Conservation (phyloP, 2,888 invertebrate species). For the Phortica magna region DNA sequence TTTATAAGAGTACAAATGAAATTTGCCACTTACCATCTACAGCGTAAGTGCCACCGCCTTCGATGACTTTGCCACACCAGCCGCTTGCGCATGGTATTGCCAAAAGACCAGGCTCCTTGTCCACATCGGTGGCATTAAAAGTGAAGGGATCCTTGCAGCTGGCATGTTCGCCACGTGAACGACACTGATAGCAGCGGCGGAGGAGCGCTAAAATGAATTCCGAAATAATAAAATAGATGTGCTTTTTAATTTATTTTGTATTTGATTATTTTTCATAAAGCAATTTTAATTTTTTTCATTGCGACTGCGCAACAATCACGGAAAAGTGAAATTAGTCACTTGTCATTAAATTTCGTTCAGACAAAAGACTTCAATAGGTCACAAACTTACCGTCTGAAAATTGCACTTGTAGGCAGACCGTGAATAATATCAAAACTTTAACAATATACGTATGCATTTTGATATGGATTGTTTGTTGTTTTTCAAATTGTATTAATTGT, state of each 20-base stretch:
- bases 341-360: slow-evolving; percentile 23
- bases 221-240: not conserved
- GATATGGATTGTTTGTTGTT: not conserved
- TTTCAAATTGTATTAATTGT: not conserved
- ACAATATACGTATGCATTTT: slow-evolving; percentile 49
- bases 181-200: slow-evolving; percentile 89
- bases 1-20: not conserved
- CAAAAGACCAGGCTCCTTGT: slow-evolving; percentile 85
- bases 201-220: slow-evolving; percentile 80
- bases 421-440: slow-evolving; percentile 59
- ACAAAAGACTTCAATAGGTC: slow-evolving; percentile 58
- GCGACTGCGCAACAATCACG: slow-evolving; percentile 44
- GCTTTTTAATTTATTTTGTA: not conserved
- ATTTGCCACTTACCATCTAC: slow-evolving; percentile 83
- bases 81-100: slow-evolving; percentile 88
- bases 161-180: slow-evolving; percentile 92
- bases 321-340: slow-evolving; percentile 40
- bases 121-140: slow-evolving; percentile 87
- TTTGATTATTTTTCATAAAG: slow-evolving; percentile 16
- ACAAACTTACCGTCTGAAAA: slow-evolving; percentile 57
- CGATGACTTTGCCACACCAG: slow-evolving; percentile 95
- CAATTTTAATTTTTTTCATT: slow-evolving; percentile 34
- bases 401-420: slow-evolving; percentile 50
- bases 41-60: slow-evolving; percentile 87
- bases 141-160: slow-evolving; percentile 93